Base-by-base conservation (phyloP, 2,888 invertebrate species). In the Endotricha flammealis region DNA sequence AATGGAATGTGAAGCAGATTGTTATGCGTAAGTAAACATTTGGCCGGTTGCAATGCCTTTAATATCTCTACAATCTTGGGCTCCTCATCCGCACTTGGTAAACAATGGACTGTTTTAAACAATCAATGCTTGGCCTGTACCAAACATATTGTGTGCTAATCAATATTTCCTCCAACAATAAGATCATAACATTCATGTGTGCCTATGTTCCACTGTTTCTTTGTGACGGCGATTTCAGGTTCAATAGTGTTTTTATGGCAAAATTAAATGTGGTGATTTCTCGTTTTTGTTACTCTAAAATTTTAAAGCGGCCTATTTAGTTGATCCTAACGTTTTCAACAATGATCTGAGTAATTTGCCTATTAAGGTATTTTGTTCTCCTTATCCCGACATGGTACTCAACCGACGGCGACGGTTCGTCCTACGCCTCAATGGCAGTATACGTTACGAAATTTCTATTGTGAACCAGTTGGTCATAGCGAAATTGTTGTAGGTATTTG, bases 101-200 rank as follows among this genome's bases (percentile, higher is more conserved):
- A 43, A 46, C 46, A 46, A 49, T 46, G 41, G 42, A 13, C 33
- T 38, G 41, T 43, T 41, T 38, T 35, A 34, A 48, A 50, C 51
- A 57, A 53, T 53, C 50, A 53, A 49, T 50, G 54, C 46, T 38
- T 28, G 44, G n/a, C 40, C 32, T 36, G 29, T 43, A 40, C 33
- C 42, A 36, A 48, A 24, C 39, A 37, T 50, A 61, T 61, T 58
- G 58, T 60, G 51, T 58, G 54, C 42, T 54, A 57, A 57, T 57
- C 44, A 41, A 39, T 27, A 41, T 36, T 38, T 46, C 43, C 45
- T 47, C 45, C 35, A 44, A 47, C 40, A 48, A 46, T 48, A 42
- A 43, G 40, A 44, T 37, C 38, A 41, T 39, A 38, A 23, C 13
- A 17, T 12, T 10, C 4, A 3, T 22, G 12, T 25, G 10, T 29